phyloP scores from a whole-genome alignment of 2,113 vertebrate genomes.

The Hippocampus abdominalis region DNA sequence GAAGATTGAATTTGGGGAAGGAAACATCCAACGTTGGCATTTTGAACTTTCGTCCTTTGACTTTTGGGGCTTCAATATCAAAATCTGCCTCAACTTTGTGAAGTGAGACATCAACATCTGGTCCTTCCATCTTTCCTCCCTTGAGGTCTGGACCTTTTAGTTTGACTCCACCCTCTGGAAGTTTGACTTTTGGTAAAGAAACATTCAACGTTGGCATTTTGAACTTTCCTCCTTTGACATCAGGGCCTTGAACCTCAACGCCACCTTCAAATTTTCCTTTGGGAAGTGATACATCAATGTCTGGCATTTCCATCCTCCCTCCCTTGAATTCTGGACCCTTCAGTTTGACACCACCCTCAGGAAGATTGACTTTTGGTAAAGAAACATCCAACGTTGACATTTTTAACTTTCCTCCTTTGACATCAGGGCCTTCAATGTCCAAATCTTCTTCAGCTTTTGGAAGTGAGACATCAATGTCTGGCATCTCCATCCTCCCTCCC shows the following conservation, averaged over 20 bases:
- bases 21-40: constrained; percentile 54
- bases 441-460: constrained; percentile 34
- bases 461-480: constrained; percentile 51
- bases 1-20: constrained; percentile 44
- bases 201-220: constrained; percentile 35
- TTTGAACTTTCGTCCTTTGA: constrained; percentile 43
- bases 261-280: constrained; percentile 40
- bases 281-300: constrained; percentile 57
- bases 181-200: background rate
- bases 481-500: too few species aligned
- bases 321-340: constrained; percentile 13
- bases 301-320: constrained; percentile 46
- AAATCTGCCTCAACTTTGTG: constrained; percentile 34
- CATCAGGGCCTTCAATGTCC: constrained; percentile 21
- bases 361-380: constrained; percentile 35
- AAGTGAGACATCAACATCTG: constrained; percentile 39
- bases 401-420: constrained; percentile 7
- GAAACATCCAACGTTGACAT: constrained; percentile 43
- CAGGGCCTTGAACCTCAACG: constrained; percentile 21
- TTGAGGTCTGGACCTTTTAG: background rate
- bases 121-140: constrained; percentile 19
- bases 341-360: constrained; percentile 19
- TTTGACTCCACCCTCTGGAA: constrained; percentile 24
- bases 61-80: background rate
- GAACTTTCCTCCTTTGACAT: constrained; percentile 41